Evolutionary conservation across 2,113 vertebrate genomes (phyloP).

Genomic region (Myrmecobius fasciatus): DNA sequence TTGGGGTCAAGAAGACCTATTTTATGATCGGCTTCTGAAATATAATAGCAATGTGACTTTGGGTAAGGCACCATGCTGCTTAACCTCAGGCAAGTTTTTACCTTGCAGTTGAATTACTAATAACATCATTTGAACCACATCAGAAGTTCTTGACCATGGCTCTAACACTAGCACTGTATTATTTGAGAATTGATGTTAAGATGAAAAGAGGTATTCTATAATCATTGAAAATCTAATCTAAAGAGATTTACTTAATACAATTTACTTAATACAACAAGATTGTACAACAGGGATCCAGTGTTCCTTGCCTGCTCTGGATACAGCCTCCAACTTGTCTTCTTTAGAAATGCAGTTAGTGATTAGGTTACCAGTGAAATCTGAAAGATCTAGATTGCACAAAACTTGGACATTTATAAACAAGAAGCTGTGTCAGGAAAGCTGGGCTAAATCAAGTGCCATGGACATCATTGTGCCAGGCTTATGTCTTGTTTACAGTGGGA

Average conservation of each 20-base stretch:
- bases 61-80: not conserved
- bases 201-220: not conserved
- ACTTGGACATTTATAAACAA: not conserved
- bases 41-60: not conserved
- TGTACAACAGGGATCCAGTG: not conserved
- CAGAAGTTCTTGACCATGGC: not conserved
- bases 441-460: not conserved
- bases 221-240: not conserved
- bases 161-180: not conserved
- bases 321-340: not conserved
- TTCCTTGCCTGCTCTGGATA: not conserved
- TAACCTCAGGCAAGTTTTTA: not conserved
- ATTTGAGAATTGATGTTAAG: not conserved
- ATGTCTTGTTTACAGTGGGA: not conserved
- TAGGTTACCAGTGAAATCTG: not conserved
- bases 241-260: not conserved
- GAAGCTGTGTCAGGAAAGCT: not conserved
- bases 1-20: not conserved
- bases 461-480: not conserved
- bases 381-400: not conserved
- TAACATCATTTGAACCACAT: not conserved
- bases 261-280: not conserved
- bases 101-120: not conserved
- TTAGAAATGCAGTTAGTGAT: not conserved
- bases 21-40: not conserved